These are phyloP conservation scores for Cecropterus lyciades DNA, from an alignment of 1,140 invertebrate genomes.

Conservation along the genomic window DNA sequence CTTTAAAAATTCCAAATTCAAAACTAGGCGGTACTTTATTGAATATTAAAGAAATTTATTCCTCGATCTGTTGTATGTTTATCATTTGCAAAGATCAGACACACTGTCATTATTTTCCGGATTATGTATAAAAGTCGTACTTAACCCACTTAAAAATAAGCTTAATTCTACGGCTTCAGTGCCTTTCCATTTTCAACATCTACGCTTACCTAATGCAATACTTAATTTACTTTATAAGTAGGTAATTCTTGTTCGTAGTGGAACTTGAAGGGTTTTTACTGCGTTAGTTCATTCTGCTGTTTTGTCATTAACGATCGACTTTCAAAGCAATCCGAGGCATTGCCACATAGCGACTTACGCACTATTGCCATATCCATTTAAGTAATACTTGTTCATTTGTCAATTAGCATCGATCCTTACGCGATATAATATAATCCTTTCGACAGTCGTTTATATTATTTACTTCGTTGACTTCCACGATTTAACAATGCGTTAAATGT, in stretches of 20 bases:
- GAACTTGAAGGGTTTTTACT: constrained; percentile 37
- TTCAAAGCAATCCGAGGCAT: constrained; percentile 23
- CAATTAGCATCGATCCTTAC: not conserved
- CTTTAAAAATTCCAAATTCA: constrained; percentile 23
- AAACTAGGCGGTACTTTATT: not conserved
- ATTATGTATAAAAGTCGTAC: constrained; percentile 37
- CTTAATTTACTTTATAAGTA: constrained; percentile 40
- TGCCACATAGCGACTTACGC: constrained; percentile 20
- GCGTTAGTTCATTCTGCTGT: constrained; percentile 29
- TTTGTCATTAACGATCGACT: constrained; percentile 35
- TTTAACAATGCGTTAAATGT: no score
- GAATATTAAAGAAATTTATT: not conserved
- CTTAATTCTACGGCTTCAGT: constrained; percentile 51
- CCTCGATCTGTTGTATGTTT: not conserved
- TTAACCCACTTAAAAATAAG: constrained; percentile 60
- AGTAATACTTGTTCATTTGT: constrained; percentile 2
- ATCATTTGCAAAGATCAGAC: constrained; percentile 15
- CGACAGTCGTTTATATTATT: no score
- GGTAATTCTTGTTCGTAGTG: constrained; percentile 30
- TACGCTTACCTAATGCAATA: constrained; percentile 45
- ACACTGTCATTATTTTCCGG: constrained; percentile 9
- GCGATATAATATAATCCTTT: no score
- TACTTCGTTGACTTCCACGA: no score
- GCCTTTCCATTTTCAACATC: constrained; percentile 44
- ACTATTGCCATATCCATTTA: constrained; percentile 8